These are phyloP conservation scores for Psilanteris sp. DNA, from an alignment of 1,140 invertebrate genomes.

Conservation along the genomic window DNA sequence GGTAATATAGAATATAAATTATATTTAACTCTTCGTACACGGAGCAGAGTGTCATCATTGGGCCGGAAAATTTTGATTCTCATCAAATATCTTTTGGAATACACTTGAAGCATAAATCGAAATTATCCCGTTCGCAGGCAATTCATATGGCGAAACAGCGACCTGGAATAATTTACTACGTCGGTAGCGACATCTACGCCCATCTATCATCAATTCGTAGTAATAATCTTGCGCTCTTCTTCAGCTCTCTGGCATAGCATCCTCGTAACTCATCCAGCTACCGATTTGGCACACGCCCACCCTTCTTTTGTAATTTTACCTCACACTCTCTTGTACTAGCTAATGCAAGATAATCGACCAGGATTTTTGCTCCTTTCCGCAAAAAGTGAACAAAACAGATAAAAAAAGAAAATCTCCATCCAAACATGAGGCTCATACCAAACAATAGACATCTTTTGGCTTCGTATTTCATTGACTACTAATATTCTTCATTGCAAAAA, in stretches of 20 bases:
- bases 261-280: conserved; percentile 56
- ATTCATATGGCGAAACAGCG: conserved; percentile 52
- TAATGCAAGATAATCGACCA: conserved; percentile 66
- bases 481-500: conserved; percentile 1
- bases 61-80: conserved; percentile 39
- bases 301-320: conserved; percentile 54
- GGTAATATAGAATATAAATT: conserved; percentile 27
- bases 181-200: conserved; percentile 44
- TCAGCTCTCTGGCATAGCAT: conserved; percentile 42
- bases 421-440: conserved; percentile 14
- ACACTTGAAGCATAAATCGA: conserved; percentile 42
- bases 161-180: conserved; percentile 51
- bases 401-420: conserved; percentile 10
- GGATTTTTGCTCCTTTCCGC: conserved; percentile 26
- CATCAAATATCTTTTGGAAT: conserved; percentile 38
- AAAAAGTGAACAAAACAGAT: conserved; percentile 32
- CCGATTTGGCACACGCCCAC: conserved; percentile 57
- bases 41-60: conserved; percentile 4
- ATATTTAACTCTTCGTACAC: not conserved
- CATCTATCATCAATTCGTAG: conserved; percentile 62
- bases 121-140: conserved; percentile 48
- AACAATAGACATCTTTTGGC: conserved; percentile 25
- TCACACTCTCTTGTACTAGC: conserved; percentile 26
- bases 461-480: conserved; percentile 41
- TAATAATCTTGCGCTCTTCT: conserved; percentile 62